A percentile compares a stretch with the other conserved stretches of the same genome.
Conservation (phyloP, 1,140 invertebrate genomes). For the Ceratina japonica region DNA sequence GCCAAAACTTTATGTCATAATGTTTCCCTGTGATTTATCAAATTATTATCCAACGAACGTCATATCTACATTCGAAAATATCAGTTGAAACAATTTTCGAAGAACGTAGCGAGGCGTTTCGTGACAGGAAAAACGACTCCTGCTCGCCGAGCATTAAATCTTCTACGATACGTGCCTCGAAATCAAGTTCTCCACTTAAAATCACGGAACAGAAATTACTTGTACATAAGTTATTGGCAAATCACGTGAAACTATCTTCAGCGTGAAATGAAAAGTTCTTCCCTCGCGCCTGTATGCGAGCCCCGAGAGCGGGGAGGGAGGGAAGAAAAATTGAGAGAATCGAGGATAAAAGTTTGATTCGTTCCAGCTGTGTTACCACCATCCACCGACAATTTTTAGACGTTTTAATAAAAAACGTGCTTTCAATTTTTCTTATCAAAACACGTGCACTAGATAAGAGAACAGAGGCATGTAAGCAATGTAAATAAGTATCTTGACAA, state of each 20-base stretch:
- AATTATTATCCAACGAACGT: not conserved
- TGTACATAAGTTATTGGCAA: slow-evolving; percentile 45
- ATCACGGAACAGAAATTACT: slow-evolving; percentile 44
- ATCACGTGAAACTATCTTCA: slow-evolving; percentile 32
- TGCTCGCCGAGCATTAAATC: slow-evolving; percentile 23
- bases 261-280: slow-evolving; percentile 31
- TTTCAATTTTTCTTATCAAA: not conserved
- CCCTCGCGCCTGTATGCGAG: not conserved
- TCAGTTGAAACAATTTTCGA: slow-evolving; percentile 32
- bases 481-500: too few relatives aligned
- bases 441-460: too few relatives aligned
- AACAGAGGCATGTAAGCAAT: too few relatives aligned
- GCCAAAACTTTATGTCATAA: too few relatives aligned
- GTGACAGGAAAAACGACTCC: slow-evolving; percentile 30
- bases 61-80: slow-evolving; percentile 23
- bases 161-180: slow-evolving; percentile 35
- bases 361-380: too few relatives aligned
- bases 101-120: slow-evolving; percentile 7
- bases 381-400: not conserved
- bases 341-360: slow-evolving; percentile 10
- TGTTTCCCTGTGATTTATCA: not conserved
- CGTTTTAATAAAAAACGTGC: not conserved
- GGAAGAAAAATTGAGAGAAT: not conserved
- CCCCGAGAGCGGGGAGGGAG: not conserved
- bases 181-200: slow-evolving; percentile 45